Percentiles rank a stretch among this genome's conserved stretches.
Conservation (phyloP, 2,888 invertebrate species). For the Pterostichus niger region DNA sequence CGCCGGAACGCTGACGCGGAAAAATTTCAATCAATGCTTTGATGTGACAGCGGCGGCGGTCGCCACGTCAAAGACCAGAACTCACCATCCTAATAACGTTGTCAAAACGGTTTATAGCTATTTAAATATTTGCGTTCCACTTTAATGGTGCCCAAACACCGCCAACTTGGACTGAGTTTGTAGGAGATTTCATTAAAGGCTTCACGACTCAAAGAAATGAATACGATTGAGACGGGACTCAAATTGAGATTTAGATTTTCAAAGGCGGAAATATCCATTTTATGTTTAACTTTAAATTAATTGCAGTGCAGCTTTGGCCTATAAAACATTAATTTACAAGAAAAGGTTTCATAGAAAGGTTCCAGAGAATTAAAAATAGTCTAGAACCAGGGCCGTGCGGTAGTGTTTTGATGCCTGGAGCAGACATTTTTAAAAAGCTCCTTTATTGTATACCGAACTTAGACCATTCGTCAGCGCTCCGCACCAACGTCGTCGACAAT, state of each 20-base stretch:
- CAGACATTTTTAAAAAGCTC: too few relatives aligned
- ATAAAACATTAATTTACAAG: background rate
- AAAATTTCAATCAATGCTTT: constrained; percentile 64
- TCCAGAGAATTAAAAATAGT: too few relatives aligned
- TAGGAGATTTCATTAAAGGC: constrained; percentile 35
- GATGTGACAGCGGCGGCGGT: constrained; percentile 36
- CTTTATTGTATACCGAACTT: too few relatives aligned
- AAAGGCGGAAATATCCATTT: background rate
- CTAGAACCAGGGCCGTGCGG: too few relatives aligned
- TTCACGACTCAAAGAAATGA: constrained; percentile 25
- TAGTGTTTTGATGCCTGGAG: too few relatives aligned
- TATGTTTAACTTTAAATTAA: background rate
- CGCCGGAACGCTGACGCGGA: constrained; percentile 55
- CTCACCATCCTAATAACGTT: constrained; percentile 54
- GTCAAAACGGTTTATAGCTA: constrained; percentile 58
- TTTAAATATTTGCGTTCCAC: constrained; percentile 59
- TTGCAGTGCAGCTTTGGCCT: background rate
- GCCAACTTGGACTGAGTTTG: constrained; percentile 3
- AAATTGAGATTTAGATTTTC: background rate
- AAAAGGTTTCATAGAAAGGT: too few relatives aligned
- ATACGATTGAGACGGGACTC: background rate
- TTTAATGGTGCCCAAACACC: constrained; percentile 45
- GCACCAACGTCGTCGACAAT: too few relatives aligned
- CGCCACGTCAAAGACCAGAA: constrained; percentile 24
- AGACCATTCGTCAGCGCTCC: too few relatives aligned